Evolutionary conservation across 2,888 invertebrate species (phyloP).

Genomic region (Phlogophora meticulosa): DNA sequence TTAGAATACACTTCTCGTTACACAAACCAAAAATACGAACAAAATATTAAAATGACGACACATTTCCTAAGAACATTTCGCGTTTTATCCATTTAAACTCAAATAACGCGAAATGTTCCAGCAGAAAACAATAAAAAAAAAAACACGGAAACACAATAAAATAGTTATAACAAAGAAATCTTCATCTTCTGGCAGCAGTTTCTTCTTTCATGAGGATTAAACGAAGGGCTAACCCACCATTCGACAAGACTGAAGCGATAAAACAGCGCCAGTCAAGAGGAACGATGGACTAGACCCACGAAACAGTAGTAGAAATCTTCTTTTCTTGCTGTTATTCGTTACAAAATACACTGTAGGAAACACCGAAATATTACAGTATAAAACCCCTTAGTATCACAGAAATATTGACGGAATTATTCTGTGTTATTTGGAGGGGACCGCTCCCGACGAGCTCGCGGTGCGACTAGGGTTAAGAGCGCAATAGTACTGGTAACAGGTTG

Average conservation of each 20-base stretch:
- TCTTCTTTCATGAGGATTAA: conserved; percentile 56
- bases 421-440: neutral
- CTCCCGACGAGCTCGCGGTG: conserved; percentile 42
- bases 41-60: neutral
- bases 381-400: neutral
- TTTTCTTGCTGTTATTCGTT: conserved; percentile 37
- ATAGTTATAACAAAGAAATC: conserved; percentile 21
- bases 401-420: conserved; percentile 15
- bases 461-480: conserved; percentile 52
- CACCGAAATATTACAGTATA: conserved; percentile 16
- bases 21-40: conserved; percentile 1
- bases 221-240: conserved; percentile 86
- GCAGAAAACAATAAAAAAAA: conserved; percentile 3
- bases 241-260: conserved; percentile 88
- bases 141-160: neutral
- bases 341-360: conserved; percentile 13
- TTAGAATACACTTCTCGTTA: conserved; percentile 21
- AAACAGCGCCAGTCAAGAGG: conserved; percentile 82
- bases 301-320: conserved; percentile 41
- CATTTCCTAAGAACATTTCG: neutral
- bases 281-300: conserved; percentile 78
- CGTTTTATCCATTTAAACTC: neutral
- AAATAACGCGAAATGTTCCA: conserved; percentile 7
- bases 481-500: conserved; percentile 64
- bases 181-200: conserved; percentile 45